phyloP scores from a whole-genome alignment of 2,113 vertebrate species.

The Sula dactylatra region DNA sequence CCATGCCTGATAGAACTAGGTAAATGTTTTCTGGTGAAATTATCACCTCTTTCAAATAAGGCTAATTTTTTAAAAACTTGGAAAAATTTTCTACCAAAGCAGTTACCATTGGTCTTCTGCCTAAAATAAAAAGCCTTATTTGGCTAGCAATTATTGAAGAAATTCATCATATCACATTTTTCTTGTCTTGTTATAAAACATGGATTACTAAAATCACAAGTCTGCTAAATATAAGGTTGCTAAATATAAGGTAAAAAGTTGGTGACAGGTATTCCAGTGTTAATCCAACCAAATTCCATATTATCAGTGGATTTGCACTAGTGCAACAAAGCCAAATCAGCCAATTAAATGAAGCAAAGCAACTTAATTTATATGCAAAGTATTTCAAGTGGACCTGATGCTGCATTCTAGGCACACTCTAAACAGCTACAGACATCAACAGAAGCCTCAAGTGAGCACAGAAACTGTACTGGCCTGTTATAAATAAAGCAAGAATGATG shows the following conservation, averaged over 20 bases:
- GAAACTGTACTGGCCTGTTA: not conserved
- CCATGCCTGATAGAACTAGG: not conserved
- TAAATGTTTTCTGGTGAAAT: not conserved
- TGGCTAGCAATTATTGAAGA: not conserved
- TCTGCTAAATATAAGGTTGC: not conserved
- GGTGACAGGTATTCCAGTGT: not conserved
- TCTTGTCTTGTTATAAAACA: not conserved
- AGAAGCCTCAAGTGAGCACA: conserved; percentile 3
- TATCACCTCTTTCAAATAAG: not conserved
- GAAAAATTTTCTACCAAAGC: not conserved
- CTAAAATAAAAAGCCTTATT: conserved; percentile 11
- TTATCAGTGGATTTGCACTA: not conserved
- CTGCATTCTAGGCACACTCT: conserved; percentile 17
- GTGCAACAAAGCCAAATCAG: not conserved
- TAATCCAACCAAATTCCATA: not conserved
- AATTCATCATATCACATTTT: not conserved
- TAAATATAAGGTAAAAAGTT: not conserved
- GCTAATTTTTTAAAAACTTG: not conserved
- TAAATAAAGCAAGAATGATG: conserved; percentile 33
- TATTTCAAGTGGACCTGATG: conserved; percentile 31
- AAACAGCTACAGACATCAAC: conserved; percentile 12
- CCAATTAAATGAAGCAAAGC: conserved; percentile 34
- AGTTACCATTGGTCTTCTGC: not conserved
- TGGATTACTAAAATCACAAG: conserved; percentile 8
- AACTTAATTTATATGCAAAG: conserved; percentile 32